Base-by-base conservation (phyloP, 2,113 vertebrate genomes). In the Anthoscopus minutus region DNA sequence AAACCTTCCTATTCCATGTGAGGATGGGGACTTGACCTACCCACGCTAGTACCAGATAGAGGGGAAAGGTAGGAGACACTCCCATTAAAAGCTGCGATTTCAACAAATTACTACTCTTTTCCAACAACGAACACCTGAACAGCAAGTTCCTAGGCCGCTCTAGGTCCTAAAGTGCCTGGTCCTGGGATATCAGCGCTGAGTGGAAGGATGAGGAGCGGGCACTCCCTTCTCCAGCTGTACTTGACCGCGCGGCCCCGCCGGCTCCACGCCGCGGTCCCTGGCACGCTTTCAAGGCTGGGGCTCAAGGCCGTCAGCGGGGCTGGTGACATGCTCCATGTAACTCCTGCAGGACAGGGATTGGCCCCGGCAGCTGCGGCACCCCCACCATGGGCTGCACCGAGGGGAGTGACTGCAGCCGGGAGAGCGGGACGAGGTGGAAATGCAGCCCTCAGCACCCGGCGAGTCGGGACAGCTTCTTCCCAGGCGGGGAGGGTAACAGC, bases 391-490 rank as follows among this genome's bases (percentile, higher is more conserved):
- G 74, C 80, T 6, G 56, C 48, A 0, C 30, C 2, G 2, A 3
- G 37, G 5, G 45, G 2, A 24, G 37, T 0, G 24, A 2, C 51
- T 2, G 71, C 71, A 4, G 80, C 61, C 3, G 33, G 11, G n/a
- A 42, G 23, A 12, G 7, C 4, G 45, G 15, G 44, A 11, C 22
- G 2, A 5, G 33, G 5, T 1, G 38, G 53, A 3, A 12, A 13
- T 23, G 10, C 33, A 12, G 12, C 45, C 18, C 74, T 24, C 6
- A 0, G 57, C 47, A 6, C 25, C 27, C 0, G 1, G 4, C 2
- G 2, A 4, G 30, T 0, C 4, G 1, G 15, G 35, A 4, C 2
- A 0, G 0, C 0, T 25, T 9, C 7, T 44, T 20, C 4, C 44
- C 11, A 2, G 45, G 7, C 35, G 3, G 44, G 62, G n/a, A 30